A percentile compares a stretch with the other conserved stretches of the same genome.
phyloP scores from a whole-genome alignment of 2,888 invertebrate genomes.

The Eristalis arbustorum region DNA sequence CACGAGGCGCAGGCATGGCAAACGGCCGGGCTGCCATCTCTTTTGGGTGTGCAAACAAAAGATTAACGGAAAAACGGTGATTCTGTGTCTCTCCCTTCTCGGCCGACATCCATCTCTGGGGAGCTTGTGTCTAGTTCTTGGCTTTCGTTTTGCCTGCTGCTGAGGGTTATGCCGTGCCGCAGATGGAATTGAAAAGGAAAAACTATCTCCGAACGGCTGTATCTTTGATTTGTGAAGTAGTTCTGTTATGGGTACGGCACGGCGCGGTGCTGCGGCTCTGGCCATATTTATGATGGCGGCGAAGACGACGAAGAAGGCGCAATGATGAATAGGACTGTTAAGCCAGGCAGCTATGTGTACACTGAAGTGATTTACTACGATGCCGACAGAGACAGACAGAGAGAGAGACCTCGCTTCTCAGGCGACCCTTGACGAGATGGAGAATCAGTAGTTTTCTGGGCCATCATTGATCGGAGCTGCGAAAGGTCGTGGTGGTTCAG shows the following conservation, averaged over 20 bases:
- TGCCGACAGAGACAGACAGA: not conserved
- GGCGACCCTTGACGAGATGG: not conserved
- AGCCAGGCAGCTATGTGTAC: constrained; percentile 43
- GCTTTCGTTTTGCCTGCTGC: not conserved
- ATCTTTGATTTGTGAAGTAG: constrained; percentile 62
- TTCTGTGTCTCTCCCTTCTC: constrained; percentile 9
- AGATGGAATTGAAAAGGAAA: not conserved
- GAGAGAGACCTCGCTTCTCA: not conserved
- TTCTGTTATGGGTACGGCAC: not conserved
- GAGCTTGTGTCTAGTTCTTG: constrained; percentile 5
- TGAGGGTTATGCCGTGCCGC: not conserved
- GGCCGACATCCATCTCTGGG: not conserved
- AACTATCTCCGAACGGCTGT: constrained; percentile 13
- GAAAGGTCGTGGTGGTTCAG: not conserved
- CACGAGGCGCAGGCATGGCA: not conserved
- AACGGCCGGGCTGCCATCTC: constrained; percentile 21
- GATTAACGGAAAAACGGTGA: constrained; percentile 63
- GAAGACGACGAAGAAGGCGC: constrained; percentile 3
- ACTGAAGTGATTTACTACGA: constrained; percentile 29
- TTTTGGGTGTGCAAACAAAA: constrained; percentile 60
- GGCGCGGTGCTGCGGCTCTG: no score
- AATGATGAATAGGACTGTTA: constrained; percentile 52
- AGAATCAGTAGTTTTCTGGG: not conserved
- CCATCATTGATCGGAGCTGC: not conserved
- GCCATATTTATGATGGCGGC: constrained; percentile 30